Conservation (phyloP, 2,888 invertebrate genomes). For the Pollenia labialis region DNA sequence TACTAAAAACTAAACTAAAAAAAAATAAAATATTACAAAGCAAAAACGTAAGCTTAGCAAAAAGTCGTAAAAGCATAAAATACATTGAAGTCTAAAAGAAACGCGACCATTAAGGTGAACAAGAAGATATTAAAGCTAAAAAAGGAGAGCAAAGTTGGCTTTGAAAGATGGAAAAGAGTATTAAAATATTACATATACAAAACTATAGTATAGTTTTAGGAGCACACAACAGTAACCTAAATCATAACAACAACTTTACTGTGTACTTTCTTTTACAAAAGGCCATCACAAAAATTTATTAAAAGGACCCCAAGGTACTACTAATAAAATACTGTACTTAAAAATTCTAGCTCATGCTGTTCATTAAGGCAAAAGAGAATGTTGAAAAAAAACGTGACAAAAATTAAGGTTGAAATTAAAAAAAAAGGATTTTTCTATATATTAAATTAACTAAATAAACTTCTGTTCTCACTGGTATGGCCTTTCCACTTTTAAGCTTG, state of each 20-base stretch:
- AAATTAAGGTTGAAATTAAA: slow-evolving; percentile 32
- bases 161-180: slow-evolving; percentile 46
- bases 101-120: slow-evolving; percentile 49
- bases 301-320: slow-evolving; percentile 65
- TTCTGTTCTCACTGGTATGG: slow-evolving; percentile 5
- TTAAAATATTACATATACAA: slow-evolving; percentile 27
- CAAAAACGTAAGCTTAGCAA: slow-evolving; percentile 34
- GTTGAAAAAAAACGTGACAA: slow-evolving; percentile 57
- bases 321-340: slow-evolving; percentile 41
- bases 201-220: slow-evolving; percentile 37
- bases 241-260: slow-evolving; percentile 3
- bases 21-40: slow-evolving; percentile 20
- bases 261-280: slow-evolving; percentile 27
- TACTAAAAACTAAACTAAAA: slow-evolving; percentile 40
- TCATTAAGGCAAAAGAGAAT: slow-evolving; percentile 25
- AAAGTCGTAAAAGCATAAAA: slow-evolving; percentile 21
- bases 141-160: slow-evolving; percentile 17
- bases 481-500: neutral
- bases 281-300: slow-evolving; percentile 67
- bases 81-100: slow-evolving; percentile 41
- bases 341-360: slow-evolving; percentile 14
- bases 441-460: slow-evolving; percentile 51
- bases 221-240: slow-evolving; percentile 16
- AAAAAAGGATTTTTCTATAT: neutral
- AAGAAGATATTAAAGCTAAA: slow-evolving; percentile 42